Conservation (phyloP, 2,888 invertebrate species). For the Fragum fragum region DNA sequence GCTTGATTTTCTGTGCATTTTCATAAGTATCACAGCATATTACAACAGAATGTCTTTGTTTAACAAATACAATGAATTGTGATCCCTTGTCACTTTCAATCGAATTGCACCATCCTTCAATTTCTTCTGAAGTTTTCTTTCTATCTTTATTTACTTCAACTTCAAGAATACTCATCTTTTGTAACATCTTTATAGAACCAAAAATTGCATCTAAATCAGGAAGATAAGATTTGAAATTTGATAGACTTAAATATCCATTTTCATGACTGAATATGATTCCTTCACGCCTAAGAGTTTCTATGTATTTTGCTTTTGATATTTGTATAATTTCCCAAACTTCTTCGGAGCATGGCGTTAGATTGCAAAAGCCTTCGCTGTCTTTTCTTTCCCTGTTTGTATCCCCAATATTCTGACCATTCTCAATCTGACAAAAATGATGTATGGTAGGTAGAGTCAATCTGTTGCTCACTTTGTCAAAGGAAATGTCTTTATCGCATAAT, state of each 20-base stretch:
- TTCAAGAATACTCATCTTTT: neutral
- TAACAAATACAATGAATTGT: neutral
- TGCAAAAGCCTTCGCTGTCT: neutral
- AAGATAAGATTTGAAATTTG: neutral
- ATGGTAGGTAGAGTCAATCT: too few relatives aligned
- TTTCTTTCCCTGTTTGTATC: too few relatives aligned
- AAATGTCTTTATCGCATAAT: too few relatives aligned
- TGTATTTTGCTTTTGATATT: neutral
- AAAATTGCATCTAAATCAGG: too few relatives aligned
- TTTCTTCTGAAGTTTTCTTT: neutral
- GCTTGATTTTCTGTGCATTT: neutral
- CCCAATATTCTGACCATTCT: too few relatives aligned
- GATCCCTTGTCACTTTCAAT: neutral
- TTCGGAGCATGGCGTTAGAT: neutral
- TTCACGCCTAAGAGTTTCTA: neutral
- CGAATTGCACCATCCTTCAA: neutral
- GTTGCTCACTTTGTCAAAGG: too few relatives aligned
- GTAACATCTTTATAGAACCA: neutral
- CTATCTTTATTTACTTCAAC: neutral
- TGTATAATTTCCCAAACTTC: neutral
- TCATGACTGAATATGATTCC: neutral
- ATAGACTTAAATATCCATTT: neutral
- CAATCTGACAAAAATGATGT: too few relatives aligned
- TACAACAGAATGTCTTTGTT: neutral
- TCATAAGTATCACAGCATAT: constrained; percentile 23